Percentiles rank a stretch among this genome's conserved stretches.
phyloP scores from a whole-genome alignment of 2,113 vertebrate species.

The Thryonomys swinderianus region DNA sequence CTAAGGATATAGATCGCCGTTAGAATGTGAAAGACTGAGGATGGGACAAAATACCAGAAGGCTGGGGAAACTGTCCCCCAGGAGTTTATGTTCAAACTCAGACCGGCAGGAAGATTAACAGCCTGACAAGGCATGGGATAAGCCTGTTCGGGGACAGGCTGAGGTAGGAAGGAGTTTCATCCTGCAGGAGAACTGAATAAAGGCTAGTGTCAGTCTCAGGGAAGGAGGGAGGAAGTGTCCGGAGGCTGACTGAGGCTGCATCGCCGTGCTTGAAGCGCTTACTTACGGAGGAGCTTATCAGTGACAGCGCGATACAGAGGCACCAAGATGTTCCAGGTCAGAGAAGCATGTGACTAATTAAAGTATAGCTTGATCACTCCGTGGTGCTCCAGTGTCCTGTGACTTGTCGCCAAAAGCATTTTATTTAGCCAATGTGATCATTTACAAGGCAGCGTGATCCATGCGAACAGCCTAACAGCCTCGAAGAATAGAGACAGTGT shows the following conservation, averaged over 20 bases:
- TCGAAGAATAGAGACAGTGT: slow-evolving; percentile 73
- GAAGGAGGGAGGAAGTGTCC: neutral
- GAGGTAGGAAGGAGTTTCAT: neutral
- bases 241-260: neutral
- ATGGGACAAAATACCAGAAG: neutral
- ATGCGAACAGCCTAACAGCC: neutral
- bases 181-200: neutral
- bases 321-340: neutral
- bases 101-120: neutral
- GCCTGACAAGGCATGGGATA: neutral
- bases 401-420: slow-evolving; percentile 61
- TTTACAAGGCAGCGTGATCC: slow-evolving; percentile 48
- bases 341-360: neutral
- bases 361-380: neutral
- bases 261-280: neutral
- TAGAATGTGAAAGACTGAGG: neutral
- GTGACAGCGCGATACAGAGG: neutral
- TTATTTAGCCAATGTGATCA: slow-evolving; percentile 40
- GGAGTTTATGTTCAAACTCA: neutral
- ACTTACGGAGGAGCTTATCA: neutral
- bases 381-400: slow-evolving; percentile 9
- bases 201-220: neutral
- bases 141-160: neutral
- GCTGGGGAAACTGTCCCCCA: neutral
- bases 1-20: neutral